A percentile compares a stretch with the other conserved stretches of the same genome.
These are phyloP conservation scores for Lepidurus arcticus DNA, from an alignment of 1,140 invertebrate species.

Conservation along the genomic window DNA sequence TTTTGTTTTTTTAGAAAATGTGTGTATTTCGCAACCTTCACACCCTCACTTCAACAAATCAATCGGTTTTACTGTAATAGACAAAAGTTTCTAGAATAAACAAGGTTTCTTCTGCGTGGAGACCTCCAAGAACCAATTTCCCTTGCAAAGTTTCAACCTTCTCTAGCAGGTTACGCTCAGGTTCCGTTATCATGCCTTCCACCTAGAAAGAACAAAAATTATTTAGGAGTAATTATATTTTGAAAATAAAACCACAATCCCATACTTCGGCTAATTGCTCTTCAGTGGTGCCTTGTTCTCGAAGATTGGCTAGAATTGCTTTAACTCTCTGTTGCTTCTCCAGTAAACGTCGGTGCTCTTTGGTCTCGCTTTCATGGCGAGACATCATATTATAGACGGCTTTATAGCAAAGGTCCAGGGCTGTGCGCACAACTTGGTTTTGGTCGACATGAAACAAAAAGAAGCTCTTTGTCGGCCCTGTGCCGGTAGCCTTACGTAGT, in stretches of 20 bases:
- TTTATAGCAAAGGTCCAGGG: constrained; percentile 68
- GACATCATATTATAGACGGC: constrained; percentile 63
- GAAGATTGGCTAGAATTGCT: constrained; percentile 66
- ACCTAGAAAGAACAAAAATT: constrained; percentile 50
- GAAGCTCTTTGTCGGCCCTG: constrained; percentile 59
- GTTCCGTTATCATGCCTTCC: constrained; percentile 68
- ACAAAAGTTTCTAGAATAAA: constrained; percentile 59
- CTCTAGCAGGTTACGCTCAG: constrained; percentile 61
- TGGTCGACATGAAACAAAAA: constrained; percentile 69
- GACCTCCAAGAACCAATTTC: constrained; percentile 59
- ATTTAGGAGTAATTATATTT: constrained; percentile 37
- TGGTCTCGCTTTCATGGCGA: constrained; percentile 56
- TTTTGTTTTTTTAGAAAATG: too few relatives aligned
- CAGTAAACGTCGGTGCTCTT: constrained; percentile 62
- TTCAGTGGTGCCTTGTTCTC: constrained; percentile 63
- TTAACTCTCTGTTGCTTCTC: constrained; percentile 79
- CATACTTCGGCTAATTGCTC: constrained; percentile 69
- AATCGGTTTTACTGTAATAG: not conserved
- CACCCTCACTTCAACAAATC: not conserved
- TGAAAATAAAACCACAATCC: constrained; percentile 34
- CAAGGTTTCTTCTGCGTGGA: constrained; percentile 65
- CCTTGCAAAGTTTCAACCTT: constrained; percentile 60
- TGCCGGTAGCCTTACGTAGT: constrained; percentile 54
- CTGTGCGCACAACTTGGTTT: constrained; percentile 59
- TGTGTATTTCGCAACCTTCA: not conserved